phyloP scores from a whole-genome alignment of 1,140 invertebrate species.

The Hyles vespertilio region DNA sequence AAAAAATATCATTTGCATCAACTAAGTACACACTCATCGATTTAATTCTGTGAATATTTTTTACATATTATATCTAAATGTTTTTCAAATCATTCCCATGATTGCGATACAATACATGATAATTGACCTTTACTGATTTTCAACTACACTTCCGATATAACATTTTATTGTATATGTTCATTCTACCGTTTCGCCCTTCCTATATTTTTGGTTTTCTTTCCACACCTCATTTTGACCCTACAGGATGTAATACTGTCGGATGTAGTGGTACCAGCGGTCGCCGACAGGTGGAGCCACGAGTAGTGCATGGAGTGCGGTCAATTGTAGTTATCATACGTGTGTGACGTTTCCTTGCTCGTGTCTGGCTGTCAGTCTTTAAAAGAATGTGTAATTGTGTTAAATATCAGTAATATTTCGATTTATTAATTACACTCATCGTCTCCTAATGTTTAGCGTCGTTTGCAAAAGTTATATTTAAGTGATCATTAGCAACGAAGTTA shows the following conservation, averaged over 20 bases:
- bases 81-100: conserved; percentile 12
- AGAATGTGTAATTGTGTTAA: conserved; percentile 43
- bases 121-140: conserved; percentile 29
- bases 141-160: conserved; percentile 40
- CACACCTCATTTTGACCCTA: conserved; percentile 48
- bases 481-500: conserved; percentile 55
- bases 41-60: too few relatives aligned
- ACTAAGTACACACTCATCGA: too few relatives aligned
- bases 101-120: conserved; percentile 14
- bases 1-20: too few relatives aligned
- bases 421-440: conserved; percentile 24
- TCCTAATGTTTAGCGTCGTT: conserved; percentile 19
- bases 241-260: conserved; percentile 43
- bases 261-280: conserved; percentile 30
- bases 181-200: conserved; percentile 61
- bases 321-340: conserved; percentile 25
- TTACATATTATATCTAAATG: neutral
- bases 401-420: conserved; percentile 37
- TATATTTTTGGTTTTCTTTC: conserved; percentile 54
- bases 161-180: conserved; percentile 46
- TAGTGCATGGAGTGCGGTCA: conserved; percentile 39
- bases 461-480: conserved; percentile 9
- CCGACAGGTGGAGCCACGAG: conserved; percentile 69
- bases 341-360: conserved; percentile 53
- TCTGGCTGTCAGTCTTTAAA: conserved; percentile 47